Evolutionary conservation across 2,888 invertebrate genomes (phyloP), one percentile per base, ranked within the genome.

Genomic region (Noctua janthe): DNA sequence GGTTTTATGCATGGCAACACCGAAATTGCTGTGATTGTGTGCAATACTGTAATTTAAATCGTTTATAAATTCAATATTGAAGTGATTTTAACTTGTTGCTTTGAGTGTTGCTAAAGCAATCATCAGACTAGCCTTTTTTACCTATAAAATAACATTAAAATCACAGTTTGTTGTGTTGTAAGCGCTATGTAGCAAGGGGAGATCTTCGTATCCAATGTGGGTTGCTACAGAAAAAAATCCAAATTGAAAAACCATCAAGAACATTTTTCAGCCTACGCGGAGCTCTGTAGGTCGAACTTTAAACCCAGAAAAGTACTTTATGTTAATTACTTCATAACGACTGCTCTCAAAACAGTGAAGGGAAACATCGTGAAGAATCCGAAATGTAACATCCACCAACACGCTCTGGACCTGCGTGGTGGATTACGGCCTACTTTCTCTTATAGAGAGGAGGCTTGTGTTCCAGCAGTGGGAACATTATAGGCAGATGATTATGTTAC

Each of bases 11-110:
- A 71, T 47, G 51, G 73, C 13, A 56, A 71, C 62, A 71, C 35
- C 51, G 3, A 74, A 82, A 73, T 82, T 73, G 13, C 72, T 73
- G 62, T 78, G 23, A 39, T 84, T 56, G 35, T 72, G 66, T 69
- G 71, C 29, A 78, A 70, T 56, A 84, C 29, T 78, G 47, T 83
- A 54, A 81, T 81, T 78, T 70, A 62, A 81, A 78, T 78, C 69
- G 54, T 66, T 78, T 84, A 47, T 47, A 54, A 15, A 29, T 47
- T 13, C 51, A 39, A 54, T 78, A 84, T 47, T 77, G 11, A 29
- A 62, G 64, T 35, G 10, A 17, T 77, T 84, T 84, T 64, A 54
- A 62, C 10, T 7, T 39, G 47, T 69, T 54, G 47, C 51, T 69
- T 35, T 49, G 13, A 35, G 49, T 71, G 29, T 59, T 80, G 67